Evolutionary conservation across 1,140 invertebrate species (phyloP), one percentile per base, ranked within the genome.

Genomic region (Aphelenchoides fujianensis): DNA sequence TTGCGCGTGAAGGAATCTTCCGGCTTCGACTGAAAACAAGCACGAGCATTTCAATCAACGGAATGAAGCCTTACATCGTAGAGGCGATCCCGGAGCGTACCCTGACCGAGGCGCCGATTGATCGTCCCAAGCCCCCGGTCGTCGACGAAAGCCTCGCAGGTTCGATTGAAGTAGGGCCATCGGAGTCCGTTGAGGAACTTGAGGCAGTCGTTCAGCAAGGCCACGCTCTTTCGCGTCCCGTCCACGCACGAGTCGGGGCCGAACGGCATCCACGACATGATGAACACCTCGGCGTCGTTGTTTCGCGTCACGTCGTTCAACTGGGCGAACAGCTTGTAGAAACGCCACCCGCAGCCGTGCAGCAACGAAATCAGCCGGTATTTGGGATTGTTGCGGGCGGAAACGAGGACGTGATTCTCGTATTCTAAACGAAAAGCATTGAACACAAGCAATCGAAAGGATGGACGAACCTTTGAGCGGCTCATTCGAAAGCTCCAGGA

Each of bases 101-200:
- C 67, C 23, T 63, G 3, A 23, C 23, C 7, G 32, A 27, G 16
- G 7, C 28, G 9, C 2, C 61, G 35, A n/a, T 5, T 66, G 41
- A 69, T 27, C 12, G 61, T 16, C 2, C 67, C 67, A 23, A 69
- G 55, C 61, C 67, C 67, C 9, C 32, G 55, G 23, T 59, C 55
- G 23, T 59, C 55, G 34, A 19, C 55, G 34, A 7, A 59, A 27
- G 55, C 28, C 12, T 59, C 55, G 34, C 28, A 27, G 23, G 27
- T 59, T 59, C 19, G 5, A 19, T 5, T 16, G 5, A 59, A 59
- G 34, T 59, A 59, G 5, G 19, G 23, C 28, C 5, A 7, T 5
- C 23, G 55, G 34, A 59, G 19, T 16, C 55, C 55, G 5, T 59
- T 59, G 27, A 59, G 19, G 23, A 59, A 59, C 55, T 59, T 59